These are phyloP conservation scores for Caenorhabditis becei DNA, from an alignment of 2,888 invertebrate species.

Conservation along the genomic window DNA sequence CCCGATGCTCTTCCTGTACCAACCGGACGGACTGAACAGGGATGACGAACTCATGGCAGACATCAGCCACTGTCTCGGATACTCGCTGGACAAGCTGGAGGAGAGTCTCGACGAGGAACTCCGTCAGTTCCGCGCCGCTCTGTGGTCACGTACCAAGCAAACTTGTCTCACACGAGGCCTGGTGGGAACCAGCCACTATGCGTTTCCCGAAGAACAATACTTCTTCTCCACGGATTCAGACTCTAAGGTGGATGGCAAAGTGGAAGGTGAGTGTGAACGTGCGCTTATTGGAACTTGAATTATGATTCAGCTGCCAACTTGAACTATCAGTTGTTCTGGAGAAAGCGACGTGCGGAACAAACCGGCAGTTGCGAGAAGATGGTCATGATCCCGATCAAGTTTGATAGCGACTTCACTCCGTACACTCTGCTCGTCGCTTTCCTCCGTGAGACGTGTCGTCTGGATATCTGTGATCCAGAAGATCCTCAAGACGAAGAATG, in stretches of 20 bases:
- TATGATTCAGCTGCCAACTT: conserved; percentile 61
- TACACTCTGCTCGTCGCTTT: conserved; percentile 23
- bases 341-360: conserved; percentile 49
- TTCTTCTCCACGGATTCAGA: conserved; percentile 30
- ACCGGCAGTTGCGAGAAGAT: conserved; percentile 14
- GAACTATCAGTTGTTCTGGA: conserved; percentile 64
- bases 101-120: conserved; percentile 72
- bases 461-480: conserved; percentile 60
- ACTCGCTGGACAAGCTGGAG: conserved; percentile 73
- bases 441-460: conserved; percentile 1
- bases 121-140: conserved; percentile 61
- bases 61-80: conserved; percentile 73
- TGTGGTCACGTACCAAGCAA: conserved; percentile 48
- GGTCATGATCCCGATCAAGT: conserved; percentile 43
- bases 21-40: conserved; percentile 65
- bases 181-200: conserved; percentile 75
- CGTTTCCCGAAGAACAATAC: conserved; percentile 78
- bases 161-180: conserved; percentile 53
- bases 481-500: conserved; percentile 69
- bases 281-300: no score
- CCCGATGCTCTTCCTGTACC: conserved; percentile 66
- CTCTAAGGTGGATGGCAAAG: conserved; percentile 61
- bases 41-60: conserved; percentile 73
- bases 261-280: conserved; percentile 47
- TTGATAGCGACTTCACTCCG: conserved; percentile 54